Conservation (phyloP, 2,888 invertebrate genomes). For the Aricia artaxerxes region DNA sequence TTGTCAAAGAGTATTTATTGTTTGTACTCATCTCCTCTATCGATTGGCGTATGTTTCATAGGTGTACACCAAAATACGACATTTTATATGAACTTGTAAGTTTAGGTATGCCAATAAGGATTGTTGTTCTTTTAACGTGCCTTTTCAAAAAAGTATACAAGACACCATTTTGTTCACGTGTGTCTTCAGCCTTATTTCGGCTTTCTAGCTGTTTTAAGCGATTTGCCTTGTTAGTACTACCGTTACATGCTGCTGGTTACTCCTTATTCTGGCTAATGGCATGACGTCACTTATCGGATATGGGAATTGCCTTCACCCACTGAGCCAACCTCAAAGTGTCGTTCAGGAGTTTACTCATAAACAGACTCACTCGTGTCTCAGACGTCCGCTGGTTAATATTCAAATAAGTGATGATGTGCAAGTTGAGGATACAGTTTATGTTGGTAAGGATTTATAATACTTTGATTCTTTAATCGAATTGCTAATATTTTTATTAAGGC, state of each 20-base stretch:
- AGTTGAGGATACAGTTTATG: constrained; percentile 4
- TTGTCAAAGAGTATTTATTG: too few relatives aligned
- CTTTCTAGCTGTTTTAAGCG: constrained; percentile 29
- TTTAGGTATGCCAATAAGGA: too few relatives aligned
- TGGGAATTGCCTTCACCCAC: constrained; percentile 77
- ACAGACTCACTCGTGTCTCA: constrained; percentile 52
- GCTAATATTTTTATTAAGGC: constrained; percentile 23
- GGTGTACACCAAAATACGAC: too few relatives aligned
- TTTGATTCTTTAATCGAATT: not conserved
- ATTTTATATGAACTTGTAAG: too few relatives aligned
- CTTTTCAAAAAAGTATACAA: too few relatives aligned
- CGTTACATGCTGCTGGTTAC: constrained; percentile 46
- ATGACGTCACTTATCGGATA: constrained; percentile 71
- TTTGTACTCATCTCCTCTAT: too few relatives aligned
- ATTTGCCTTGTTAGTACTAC: constrained; percentile 40
- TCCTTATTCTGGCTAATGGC: constrained; percentile 59
- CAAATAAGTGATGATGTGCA: constrained; percentile 4
- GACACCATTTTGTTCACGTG: not conserved
- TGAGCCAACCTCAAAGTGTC: constrained; percentile 48
- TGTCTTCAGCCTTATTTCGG: not conserved
- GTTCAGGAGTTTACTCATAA: constrained; percentile 46
- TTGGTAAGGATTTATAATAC: constrained; percentile 24
- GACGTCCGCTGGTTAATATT: constrained; percentile 42
- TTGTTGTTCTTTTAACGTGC: too few relatives aligned
- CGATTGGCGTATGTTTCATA: too few relatives aligned